These are phyloP conservation scores for Sebastes flavidus DNA, from an alignment of 2,797 vertebrate genomes.

Conservation along the genomic window DNA sequence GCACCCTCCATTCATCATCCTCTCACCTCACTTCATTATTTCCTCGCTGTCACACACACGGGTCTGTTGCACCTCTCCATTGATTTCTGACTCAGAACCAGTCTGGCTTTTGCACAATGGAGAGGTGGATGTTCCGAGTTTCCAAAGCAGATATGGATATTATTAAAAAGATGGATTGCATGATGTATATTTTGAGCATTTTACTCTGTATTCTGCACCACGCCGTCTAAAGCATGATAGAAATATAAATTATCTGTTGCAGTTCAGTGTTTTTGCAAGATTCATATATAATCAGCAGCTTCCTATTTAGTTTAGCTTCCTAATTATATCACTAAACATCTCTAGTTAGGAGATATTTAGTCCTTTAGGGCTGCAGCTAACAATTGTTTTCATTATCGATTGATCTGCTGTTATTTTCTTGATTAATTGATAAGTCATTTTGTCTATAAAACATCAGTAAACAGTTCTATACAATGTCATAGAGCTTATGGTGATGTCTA, in stretches of 20 bases:
- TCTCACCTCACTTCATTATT: conserved; percentile 53
- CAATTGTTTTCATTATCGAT: neutral
- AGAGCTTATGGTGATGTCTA: neutral
- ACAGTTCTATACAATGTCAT: neutral
- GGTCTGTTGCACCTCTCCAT: neutral
- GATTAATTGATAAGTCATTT: neutral
- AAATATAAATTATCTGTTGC: neutral
- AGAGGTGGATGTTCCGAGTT: neutral
- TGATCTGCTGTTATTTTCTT: neutral
- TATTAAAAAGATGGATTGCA: neutral
- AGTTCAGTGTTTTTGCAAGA: neutral
- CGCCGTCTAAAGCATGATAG: neutral
- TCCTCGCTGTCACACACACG: conserved; percentile 25
- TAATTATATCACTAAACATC: too few species aligned
- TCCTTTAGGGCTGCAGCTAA: too few species aligned
- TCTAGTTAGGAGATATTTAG: neutral
- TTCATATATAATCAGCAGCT: neutral
- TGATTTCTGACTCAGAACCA: conserved; percentile 5
- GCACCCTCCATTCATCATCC: conserved; percentile 54
- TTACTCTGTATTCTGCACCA: neutral
- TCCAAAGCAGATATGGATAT: neutral
- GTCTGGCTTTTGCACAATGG: neutral
- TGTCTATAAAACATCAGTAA: neutral
- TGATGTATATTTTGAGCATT: neutral
- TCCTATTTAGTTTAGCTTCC: too few species aligned